Base-by-base conservation (phyloP, 1,140 invertebrate species). In the Heliothis subflexa region DNA sequence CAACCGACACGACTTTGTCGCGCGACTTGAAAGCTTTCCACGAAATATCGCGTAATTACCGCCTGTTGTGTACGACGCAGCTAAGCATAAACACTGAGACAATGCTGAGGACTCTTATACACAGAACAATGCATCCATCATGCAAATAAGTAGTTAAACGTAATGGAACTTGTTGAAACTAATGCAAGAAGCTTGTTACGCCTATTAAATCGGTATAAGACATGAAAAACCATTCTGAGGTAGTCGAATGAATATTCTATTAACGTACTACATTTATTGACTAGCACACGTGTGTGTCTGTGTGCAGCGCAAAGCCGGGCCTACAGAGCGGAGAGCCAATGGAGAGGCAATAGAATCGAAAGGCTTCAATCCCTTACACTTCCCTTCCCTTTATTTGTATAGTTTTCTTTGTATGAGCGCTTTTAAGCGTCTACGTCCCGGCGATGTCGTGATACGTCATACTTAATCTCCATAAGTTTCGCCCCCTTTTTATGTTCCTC, bases 1-100 rank as follows among this genome's bases (percentile, higher is more conserved):
- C 55, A 55, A 59, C 18, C 40, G 66, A 70, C 70, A 18, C 50
- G 52, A 77, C 21, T 66, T 40, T 54, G 74, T 45, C 74, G 74
- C 12, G 50, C 49, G 74, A 55, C 52, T n/a, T 68, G 25, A 68
- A 68, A 68, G 74, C 74, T 55, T 68, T 47, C 25, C 33, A 45
- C 50, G 28, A 68, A 77, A 73, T 72, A 72, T 72, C 70, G 33
- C 55, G 71, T 73, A 73, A 73, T 73, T 73, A 73, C 71, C 59
- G 70, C 4, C 47, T n/a, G 68, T 55, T 55, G 52, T 68, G 47
- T 68, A 25, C 21, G 16, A 70, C 47, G 21, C 66, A 70, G 62
- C 62, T 66, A 47, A 66, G 62, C 62, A 21, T 66, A 66, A 66
- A 47, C 62, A 66, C 47, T 7, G 66, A 52, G 45, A 70, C 47